Conservation (phyloP, 2,888 invertebrate species). For the Drepanosiphum platanoidis region DNA sequence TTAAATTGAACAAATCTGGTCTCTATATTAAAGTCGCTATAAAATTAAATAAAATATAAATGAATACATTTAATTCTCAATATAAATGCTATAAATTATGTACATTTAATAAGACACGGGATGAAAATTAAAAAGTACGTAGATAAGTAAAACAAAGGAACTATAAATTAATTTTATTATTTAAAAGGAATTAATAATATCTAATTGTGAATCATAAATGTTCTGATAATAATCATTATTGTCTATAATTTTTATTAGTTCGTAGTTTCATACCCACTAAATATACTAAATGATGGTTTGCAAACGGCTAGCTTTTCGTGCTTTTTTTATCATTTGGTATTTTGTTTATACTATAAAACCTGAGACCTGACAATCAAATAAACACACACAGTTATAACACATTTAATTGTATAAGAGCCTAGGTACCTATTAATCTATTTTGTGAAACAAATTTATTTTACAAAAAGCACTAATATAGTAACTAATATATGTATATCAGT, state of each 20-base stretch:
- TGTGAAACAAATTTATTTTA: too few species aligned
- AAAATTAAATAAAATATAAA: too few species aligned
- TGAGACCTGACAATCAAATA: conserved; percentile 38
- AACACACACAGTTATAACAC: conserved; percentile 9
- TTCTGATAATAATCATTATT: neutral
- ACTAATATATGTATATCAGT: too few species aligned
- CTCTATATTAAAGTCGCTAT: neutral
- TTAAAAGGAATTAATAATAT: neutral
- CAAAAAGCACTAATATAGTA: too few species aligned
- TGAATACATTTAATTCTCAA: neutral
- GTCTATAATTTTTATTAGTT: too few species aligned
- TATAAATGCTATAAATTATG: neutral
- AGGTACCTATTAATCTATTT: too few species aligned
- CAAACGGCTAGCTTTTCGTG: neutral
- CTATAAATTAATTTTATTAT: neutral
- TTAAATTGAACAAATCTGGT: neutral
- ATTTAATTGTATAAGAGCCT: too few species aligned
- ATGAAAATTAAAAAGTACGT: neutral
- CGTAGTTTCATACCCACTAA: too few species aligned
- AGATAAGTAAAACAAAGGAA: conserved; percentile 22
- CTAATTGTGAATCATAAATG: neutral
- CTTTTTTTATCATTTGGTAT: conserved; percentile 12
- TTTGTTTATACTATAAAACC: conserved; percentile 17
- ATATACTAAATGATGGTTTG: neutral
- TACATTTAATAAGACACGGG: neutral